These are phyloP conservation scores for Drosophila pseudoobscura DNA, from an alignment of 1,140 invertebrate genomes.

Conservation along the genomic window DNA sequence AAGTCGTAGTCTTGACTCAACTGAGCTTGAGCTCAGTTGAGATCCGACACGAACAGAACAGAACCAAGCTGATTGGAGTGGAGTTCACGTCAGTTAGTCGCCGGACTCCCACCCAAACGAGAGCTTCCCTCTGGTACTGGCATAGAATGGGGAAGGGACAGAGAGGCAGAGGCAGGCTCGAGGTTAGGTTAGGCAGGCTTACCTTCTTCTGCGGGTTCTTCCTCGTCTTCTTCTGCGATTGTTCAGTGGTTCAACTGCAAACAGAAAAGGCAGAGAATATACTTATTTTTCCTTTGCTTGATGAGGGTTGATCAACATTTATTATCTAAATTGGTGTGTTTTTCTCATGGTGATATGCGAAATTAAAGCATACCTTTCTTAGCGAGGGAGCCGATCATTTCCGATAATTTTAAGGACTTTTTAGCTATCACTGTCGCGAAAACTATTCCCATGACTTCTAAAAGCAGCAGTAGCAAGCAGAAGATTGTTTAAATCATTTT, in stretches of 20 bases:
- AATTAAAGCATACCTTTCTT: no score
- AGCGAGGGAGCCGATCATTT: no score
- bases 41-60: constrained; percentile 1
- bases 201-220: constrained; percentile 8
- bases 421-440: no score
- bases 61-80: constrained; percentile 14
- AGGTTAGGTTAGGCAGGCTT: constrained; percentile 3
- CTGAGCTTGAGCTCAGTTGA: no score
- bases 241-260: constrained; percentile 17
- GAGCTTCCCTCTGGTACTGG: constrained; percentile 4
- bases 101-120: constrained; percentile 19
- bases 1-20: background rate
- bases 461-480: no score
- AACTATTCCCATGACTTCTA: background rate
- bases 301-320: constrained; percentile 36
- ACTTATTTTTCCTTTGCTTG: constrained; percentile 5
- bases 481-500: no score
- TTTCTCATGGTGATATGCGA: no score
- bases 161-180: no score
- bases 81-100: constrained; percentile 29
- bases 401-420: no score
- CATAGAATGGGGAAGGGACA: no score
- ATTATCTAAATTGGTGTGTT: constrained; percentile 4
- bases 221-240: constrained; percentile 15
- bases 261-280: constrained; percentile 11